These are phyloP conservation scores for Tiliacea aurago DNA, from an alignment of 2,888 invertebrate genomes.

Conservation along the genomic window DNA sequence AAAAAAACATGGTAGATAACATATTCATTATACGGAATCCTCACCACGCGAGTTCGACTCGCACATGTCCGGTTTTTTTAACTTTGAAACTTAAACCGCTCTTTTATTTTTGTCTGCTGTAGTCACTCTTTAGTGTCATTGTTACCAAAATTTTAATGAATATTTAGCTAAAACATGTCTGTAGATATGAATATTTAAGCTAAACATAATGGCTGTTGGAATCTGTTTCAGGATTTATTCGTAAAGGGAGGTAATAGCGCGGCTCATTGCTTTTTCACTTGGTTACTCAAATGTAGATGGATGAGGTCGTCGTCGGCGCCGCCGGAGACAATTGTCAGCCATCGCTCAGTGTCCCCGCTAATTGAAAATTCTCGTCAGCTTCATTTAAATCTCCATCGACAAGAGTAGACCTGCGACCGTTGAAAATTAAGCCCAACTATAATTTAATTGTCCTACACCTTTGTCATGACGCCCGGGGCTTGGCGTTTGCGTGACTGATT, in stretches of 20 bases:
- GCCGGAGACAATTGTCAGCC: conserved; percentile 87
- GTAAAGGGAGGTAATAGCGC: conserved; percentile 87
- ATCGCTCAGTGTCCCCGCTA: conserved; percentile 89
- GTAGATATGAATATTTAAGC: conserved; percentile 27
- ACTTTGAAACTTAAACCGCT: conserved; percentile 18
- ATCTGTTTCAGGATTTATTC: conserved; percentile 81
- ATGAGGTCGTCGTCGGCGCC: conserved; percentile 84
- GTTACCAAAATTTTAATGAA: conserved; percentile 17
- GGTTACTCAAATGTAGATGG: conserved; percentile 89
- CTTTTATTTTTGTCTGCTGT: conserved; percentile 43
- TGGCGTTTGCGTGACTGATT: conserved; percentile 60
- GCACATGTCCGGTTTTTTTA: not conserved
- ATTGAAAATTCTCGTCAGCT: conserved; percentile 89
- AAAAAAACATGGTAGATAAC: too few species aligned
- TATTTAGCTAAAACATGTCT: conserved; percentile 3
- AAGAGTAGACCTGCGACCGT: conserved; percentile 78
- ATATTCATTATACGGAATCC: too few species aligned
- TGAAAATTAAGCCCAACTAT: conserved; percentile 78
- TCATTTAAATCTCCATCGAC: conserved; percentile 88
- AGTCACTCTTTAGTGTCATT: conserved; percentile 29
- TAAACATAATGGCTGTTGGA: conserved; percentile 43
- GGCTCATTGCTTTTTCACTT: conserved; percentile 89
- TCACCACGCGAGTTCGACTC: too few species aligned
- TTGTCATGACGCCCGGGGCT: conserved; percentile 35
- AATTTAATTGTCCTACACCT: conserved; percentile 57